phyloP scores from a whole-genome alignment of 1,140 invertebrate species.

The Drosophila nigrodunni region DNA sequence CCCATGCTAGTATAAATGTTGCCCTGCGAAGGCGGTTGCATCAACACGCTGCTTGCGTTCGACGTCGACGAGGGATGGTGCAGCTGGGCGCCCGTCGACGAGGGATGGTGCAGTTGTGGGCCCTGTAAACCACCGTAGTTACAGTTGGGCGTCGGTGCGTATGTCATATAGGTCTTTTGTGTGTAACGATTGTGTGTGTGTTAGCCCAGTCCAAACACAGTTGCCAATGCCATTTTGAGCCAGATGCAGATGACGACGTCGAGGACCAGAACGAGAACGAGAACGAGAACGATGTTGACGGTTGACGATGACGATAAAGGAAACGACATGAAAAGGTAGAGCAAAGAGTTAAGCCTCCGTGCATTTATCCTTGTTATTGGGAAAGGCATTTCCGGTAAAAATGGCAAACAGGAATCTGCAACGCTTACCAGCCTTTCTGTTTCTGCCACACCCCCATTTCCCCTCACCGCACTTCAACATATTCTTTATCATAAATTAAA shows the following conservation, averaged over 20 bases:
- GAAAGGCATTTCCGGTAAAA: slow-evolving; percentile 32
- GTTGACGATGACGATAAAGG: slow-evolving; percentile 27
- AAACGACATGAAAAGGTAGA: slow-evolving; percentile 60
- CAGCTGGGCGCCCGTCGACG: slow-evolving; percentile 46
- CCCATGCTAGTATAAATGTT: slow-evolving; percentile 66
- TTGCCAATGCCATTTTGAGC: slow-evolving; percentile 40
- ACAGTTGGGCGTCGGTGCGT: slow-evolving; percentile 68
- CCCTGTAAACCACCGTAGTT: slow-evolving; percentile 55
- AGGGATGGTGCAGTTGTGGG: slow-evolving; percentile 49
- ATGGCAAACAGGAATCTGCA: not conserved
- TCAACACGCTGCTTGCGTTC: slow-evolving; percentile 60
- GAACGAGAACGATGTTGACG: slow-evolving; percentile 10
- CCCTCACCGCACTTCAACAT: not conserved
- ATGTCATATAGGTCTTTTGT: slow-evolving; percentile 70
- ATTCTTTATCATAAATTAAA: slow-evolving; percentile 20
- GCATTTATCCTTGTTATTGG: slow-evolving; percentile 52
- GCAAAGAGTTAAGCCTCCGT: slow-evolving; percentile 48
- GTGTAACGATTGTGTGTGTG: slow-evolving; percentile 41
- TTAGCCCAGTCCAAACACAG: slow-evolving; percentile 34
- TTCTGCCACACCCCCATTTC: no score
- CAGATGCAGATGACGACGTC: slow-evolving; percentile 48
- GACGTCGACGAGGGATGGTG: slow-evolving; percentile 48
- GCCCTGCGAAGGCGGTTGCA: slow-evolving; percentile 53
- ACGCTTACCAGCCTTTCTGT: no score
- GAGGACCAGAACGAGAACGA: slow-evolving; percentile 18